Evolutionary conservation across 23 tunicate genomes (phyloP), one percentile per base, ranked within the genome.

Genomic region (Halocynthia aurantium): DNA sequence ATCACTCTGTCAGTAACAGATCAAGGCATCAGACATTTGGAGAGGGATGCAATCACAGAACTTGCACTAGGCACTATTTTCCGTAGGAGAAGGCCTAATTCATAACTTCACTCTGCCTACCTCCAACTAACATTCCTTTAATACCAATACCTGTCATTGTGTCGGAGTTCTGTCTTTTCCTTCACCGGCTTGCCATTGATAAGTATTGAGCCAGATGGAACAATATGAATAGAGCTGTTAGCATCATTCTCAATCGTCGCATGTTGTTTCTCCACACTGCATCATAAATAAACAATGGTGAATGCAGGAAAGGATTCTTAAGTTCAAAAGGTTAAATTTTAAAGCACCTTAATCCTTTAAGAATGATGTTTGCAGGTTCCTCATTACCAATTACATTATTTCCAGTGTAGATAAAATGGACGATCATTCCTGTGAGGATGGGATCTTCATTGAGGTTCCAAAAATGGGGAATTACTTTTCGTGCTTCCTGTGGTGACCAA

Each of bases 401-500:
- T 7, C 97, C 97, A 8, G 84, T 69, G 6, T 81, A 84, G 15
- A 77, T 84, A 19, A 91, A 56, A 61, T 91, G 97, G 55, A 91
- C 85, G n/a, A 91, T 82, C 90, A 85, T 91, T 76, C 88, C 88
- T 5, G 97, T 85, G 22, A 91, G 72, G 87, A 85, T 82, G 54
- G 97, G 97, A 71, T 91, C 97, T 61, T 91, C 97, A 70, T 85
- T 91, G 52, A 91, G 71, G 72, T 91, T 91, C 97, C 97, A 91
- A 22, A 91, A 76, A 58, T 85, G 84, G n/a, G 97, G 91, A 6
- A 79, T 91, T 13, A 87, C 82, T 51, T 91, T 85, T 31, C 74
- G 68, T 0, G 87, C 90, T 85, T 91, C 87, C 97, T 91, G 55
- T 19, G 17, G 56, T 62, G 7, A 15, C 17, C 20, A 19, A 68